phyloP scores from a whole-genome alignment of 2,113 vertebrate species.

The Parus major region DNA sequence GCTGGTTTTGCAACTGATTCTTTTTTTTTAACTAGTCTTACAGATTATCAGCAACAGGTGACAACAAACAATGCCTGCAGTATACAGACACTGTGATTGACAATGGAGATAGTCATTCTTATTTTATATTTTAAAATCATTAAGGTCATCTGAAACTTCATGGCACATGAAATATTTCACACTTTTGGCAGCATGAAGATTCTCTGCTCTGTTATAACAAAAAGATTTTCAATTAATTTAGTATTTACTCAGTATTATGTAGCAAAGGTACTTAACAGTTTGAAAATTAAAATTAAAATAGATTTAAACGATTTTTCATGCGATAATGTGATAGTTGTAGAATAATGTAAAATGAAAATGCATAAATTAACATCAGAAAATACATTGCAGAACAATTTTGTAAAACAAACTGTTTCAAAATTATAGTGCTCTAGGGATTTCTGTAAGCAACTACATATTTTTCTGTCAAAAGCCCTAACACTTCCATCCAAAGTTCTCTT shows the following conservation, averaged over 20 bases:
- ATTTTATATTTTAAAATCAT: background rate
- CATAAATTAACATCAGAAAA: constrained; percentile 13
- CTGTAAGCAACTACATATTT: background rate
- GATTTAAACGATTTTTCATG: background rate
- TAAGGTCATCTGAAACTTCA: background rate
- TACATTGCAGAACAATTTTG: background rate
- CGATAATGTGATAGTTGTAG: background rate
- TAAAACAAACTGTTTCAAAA: background rate
- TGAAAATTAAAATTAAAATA: constrained; percentile 32
- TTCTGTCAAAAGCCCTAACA: background rate
- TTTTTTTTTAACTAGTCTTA: background rate
- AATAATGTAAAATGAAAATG: background rate
- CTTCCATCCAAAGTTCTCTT: background rate
- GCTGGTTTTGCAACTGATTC: background rate
- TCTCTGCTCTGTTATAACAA: background rate
- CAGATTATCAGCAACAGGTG: background rate
- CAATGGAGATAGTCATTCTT: background rate
- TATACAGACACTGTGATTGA: background rate
- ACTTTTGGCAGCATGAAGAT: background rate
- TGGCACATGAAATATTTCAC: background rate
- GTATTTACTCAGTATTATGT: background rate
- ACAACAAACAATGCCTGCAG: background rate
- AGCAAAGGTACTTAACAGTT: background rate
- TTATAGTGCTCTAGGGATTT: background rate
- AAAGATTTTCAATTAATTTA: background rate